Percentiles rank a stretch among this genome's conserved stretches.
phyloP scores from a whole-genome alignment of 2,113 vertebrate genomes.

The Nothocercus julius region DNA sequence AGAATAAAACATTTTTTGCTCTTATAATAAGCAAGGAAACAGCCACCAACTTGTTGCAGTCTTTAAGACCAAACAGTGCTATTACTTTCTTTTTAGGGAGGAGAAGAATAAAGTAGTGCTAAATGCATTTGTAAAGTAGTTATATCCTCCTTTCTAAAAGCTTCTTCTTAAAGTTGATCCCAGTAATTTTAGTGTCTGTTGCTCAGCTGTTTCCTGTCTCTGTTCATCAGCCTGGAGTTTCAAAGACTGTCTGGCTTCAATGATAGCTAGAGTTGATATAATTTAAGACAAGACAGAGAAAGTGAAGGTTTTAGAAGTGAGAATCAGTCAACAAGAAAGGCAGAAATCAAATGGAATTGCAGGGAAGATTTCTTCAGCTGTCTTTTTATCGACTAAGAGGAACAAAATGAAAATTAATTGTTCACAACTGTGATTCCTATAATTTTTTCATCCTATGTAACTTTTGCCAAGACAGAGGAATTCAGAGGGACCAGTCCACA shows the following conservation, averaged over 20 bases:
- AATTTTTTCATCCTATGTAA: not conserved
- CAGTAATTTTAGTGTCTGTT: not conserved
- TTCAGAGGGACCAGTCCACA: fast-evolving
- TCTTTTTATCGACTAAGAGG: not conserved
- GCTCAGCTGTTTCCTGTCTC: not conserved
- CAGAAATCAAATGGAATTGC: not conserved
- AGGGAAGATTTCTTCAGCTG: constrained; percentile 6
- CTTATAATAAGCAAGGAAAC: not conserved
- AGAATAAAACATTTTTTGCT: constrained; percentile 3
- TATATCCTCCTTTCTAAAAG: not conserved
- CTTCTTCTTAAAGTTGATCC: not conserved
- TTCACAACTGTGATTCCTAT: not conserved
- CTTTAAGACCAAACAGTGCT: not conserved
- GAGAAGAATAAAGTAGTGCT: not conserved
- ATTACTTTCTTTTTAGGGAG: not conserved
- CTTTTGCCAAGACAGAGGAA: not conserved
- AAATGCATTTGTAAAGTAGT: not conserved
- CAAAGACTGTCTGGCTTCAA: not conserved
- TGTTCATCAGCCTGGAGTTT: constrained; percentile 3
- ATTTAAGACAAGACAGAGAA: constrained; percentile 21
- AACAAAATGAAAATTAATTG: not conserved
- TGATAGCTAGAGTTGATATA: constrained; percentile 23
- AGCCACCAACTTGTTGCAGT: not conserved
- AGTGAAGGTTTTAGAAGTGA: not conserved
- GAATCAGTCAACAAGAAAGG: constrained; percentile 28